Evolutionary conservation across 2,888 invertebrate species (phyloP).

Genomic region (Camponotus fellah): DNA sequence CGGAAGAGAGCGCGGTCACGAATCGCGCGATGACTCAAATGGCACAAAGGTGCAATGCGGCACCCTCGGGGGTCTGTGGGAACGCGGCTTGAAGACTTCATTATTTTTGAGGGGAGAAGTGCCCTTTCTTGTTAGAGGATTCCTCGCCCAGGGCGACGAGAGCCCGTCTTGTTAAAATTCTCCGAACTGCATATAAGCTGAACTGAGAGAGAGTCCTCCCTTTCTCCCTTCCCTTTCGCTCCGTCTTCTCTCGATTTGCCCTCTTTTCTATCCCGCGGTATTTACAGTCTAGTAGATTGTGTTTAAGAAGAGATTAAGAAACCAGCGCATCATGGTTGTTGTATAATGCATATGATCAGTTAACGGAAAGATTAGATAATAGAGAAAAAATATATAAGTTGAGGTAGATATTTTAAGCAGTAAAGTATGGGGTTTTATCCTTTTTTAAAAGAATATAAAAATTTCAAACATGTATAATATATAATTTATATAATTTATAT

Average conservation of each 20-base stretch:
- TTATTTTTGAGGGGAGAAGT: constrained; percentile 80
- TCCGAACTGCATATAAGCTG: constrained; percentile 75
- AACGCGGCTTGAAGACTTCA: constrained; percentile 79
- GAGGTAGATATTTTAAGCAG: background rate
- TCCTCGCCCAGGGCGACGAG: constrained; percentile 79
- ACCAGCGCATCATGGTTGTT: background rate
- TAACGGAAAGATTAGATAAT: background rate
- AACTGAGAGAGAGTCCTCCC: constrained; percentile 52
- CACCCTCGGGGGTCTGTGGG: constrained; percentile 72
- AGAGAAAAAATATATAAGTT: background rate
- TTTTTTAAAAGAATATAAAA: background rate
- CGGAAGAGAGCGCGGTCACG: constrained; percentile 33
- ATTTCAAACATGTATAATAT: background rate
- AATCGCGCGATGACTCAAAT: constrained; percentile 52
- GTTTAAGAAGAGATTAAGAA: constrained; percentile 18
- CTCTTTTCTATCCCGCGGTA: constrained; percentile 42
- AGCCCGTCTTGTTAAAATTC: constrained; percentile 82
- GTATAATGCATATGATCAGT: background rate
- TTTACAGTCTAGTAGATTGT: constrained; percentile 46
- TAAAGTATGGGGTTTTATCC: background rate
- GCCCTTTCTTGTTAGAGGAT: constrained; percentile 79
- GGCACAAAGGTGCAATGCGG: constrained; percentile 63
- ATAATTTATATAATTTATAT: too few relatives aligned
- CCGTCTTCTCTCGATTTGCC: constrained; percentile 27
- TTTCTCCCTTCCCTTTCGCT: constrained; percentile 35